Evolutionary conservation across 1,140 invertebrate genomes (phyloP).

Genomic region (Lethrus apterus): DNA sequence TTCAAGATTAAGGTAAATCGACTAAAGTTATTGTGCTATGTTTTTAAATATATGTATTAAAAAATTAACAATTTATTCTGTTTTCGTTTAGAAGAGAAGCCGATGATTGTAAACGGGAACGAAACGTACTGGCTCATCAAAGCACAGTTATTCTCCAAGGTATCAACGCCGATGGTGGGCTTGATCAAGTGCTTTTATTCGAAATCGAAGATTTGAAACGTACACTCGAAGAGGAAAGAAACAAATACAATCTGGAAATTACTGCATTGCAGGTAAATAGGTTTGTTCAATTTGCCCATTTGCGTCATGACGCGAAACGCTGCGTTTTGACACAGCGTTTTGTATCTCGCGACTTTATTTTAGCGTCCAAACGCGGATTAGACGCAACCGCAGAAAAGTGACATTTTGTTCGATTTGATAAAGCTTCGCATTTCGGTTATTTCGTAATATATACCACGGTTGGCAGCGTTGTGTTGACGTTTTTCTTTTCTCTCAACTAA

Average conservation of each 20-base stretch:
- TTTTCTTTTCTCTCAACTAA: background rate
- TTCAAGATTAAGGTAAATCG: constrained; percentile 40
- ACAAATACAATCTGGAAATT: constrained; percentile 47
- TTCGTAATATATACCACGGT: no score
- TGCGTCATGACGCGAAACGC: no score
- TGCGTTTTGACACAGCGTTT: no score
- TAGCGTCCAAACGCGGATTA: no score
- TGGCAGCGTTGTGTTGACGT: background rate
- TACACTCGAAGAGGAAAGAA: constrained; percentile 52
- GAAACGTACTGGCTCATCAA: constrained; percentile 58
- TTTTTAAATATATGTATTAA: background rate
- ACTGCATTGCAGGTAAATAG: constrained; percentile 46
- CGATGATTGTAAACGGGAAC: constrained; percentile 52
- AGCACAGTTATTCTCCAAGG: constrained; percentile 58
- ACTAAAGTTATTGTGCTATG: background rate
- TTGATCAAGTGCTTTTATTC: constrained; percentile 48
- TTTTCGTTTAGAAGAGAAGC: constrained; percentile 43
- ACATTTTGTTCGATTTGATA: no score
- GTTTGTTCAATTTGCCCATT: no score
- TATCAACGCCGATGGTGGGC: constrained; percentile 43
- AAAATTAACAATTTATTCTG: background rate
- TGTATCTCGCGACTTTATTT: no score
- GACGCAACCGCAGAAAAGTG: no score
- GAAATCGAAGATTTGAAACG: constrained; percentile 57
- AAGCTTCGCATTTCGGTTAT: no score